Evolutionary conservation across 1,140 invertebrate species (phyloP).

Genomic region (Lutraria rhynchaena): DNA sequence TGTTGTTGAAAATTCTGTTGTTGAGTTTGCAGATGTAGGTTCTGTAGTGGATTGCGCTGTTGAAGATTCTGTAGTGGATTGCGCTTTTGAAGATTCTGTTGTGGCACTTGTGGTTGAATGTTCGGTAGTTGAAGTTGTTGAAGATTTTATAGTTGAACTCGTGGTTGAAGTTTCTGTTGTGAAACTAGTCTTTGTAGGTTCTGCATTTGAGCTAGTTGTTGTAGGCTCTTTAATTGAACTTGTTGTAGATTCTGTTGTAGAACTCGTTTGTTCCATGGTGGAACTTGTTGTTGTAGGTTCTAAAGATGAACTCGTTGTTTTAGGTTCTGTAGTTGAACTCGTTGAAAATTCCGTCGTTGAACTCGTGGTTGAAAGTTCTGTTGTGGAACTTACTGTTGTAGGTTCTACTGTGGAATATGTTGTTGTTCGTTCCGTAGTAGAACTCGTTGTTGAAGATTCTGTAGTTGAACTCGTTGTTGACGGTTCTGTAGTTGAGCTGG

Average conservation of each 20-base stretch:
- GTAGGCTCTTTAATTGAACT: background rate
- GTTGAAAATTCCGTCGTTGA: background rate
- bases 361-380: too few relatives aligned
- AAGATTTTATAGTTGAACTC: background rate
- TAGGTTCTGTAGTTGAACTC: too few relatives aligned
- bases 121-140: background rate
- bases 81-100: background rate
- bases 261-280: background rate
- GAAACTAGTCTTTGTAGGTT: too few relatives aligned
- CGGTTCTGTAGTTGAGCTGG: too few relatives aligned
- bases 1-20: background rate
- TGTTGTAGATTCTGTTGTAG: background rate
- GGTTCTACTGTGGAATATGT: too few relatives aligned
- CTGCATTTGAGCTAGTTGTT: too few relatives aligned
- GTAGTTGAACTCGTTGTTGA: too few relatives aligned
- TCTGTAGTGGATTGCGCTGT: background rate
- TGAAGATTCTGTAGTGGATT: constrained; percentile 20
- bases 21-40: background rate
- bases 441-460: too few relatives aligned
- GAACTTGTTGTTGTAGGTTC: background rate
- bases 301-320: constrained; percentile 5
- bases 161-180: background rate
- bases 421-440: too few relatives aligned
- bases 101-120: background rate
- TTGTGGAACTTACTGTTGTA: too few relatives aligned